Evolutionary conservation across 1,140 invertebrate species (phyloP), one percentile per base, ranked within the genome.

Genomic region (Aphaenogaster floridana): DNA sequence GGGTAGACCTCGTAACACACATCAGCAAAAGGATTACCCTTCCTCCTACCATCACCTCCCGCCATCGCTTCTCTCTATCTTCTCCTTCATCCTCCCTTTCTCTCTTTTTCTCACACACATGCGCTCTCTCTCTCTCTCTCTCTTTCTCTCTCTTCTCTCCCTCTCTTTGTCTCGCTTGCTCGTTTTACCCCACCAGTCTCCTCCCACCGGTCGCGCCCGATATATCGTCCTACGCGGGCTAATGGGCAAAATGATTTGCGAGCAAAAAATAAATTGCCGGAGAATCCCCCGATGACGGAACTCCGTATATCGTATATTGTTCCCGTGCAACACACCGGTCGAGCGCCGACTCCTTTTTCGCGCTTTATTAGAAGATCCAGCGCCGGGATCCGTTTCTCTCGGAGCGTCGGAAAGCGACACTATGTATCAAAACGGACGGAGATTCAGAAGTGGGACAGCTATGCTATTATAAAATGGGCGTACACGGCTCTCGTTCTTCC

Each of bases 171-270:
- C 34, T 63, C 74, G 3, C 48, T 59, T 48, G 39, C 39, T 72
- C 66, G 54, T 74, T 92, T 91, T 74, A 86, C 66, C 59, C 79
- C 64, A 59, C 80, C 57, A 61, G 71, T 90, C 83, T 88, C 89
- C 69, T 88, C 79, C 89, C 89, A 86, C 54, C 80, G 69, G 39
- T 81, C 88, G 88, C 68, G 52, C 76, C 13, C 85, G 74, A 68
- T 87, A 78, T 86, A 86, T 90, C 86, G 69, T 86, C 84, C 91
- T 89, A 91, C 89, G 91, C 90, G 86, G 91, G 89, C 92, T 94
- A 94, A 94, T 94, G 93, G 91, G 88, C 91, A 93, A 93, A 95
- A 95, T 94, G 93, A 95, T 94, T 95, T 95, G 93, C 93, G 92
- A 93, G 92, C 91, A 91, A 93, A 94, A 94, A 92, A 91, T 91